Conservation (phyloP, 2,888 invertebrate species). For the Thecocarcelia acutangulata region DNA sequence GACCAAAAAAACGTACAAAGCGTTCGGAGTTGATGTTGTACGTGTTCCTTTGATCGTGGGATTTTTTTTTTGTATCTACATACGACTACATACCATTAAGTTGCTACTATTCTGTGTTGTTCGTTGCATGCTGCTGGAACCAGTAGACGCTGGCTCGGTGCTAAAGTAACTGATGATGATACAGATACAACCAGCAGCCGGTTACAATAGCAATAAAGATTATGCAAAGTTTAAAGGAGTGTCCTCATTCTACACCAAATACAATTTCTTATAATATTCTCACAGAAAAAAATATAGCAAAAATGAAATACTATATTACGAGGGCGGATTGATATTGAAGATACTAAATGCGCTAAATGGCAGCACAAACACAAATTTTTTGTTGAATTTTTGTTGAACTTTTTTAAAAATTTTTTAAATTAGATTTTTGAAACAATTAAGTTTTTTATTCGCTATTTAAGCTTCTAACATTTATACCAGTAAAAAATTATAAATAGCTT, state of each 20-base stretch:
- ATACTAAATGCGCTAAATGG: too few relatives aligned
- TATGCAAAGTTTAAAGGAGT: constrained; percentile 27
- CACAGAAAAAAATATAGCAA: too few relatives aligned
- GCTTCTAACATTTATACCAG: too few relatives aligned
- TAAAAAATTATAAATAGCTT: too few relatives aligned
- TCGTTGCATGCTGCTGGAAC: constrained; percentile 1
- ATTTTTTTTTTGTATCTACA: constrained; percentile 70
- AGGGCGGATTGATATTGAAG: too few relatives aligned
- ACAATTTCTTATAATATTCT: too few relatives aligned
- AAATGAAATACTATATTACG: too few relatives aligned
- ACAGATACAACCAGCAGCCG: constrained; percentile 29
- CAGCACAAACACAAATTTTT: too few relatives aligned
- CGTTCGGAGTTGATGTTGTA: constrained; percentile 67
- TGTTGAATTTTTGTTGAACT: too few relatives aligned
- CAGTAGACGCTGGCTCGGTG: constrained; percentile 3
- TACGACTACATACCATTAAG: constrained; percentile 31
- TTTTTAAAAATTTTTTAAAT: too few relatives aligned
- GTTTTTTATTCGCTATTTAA: too few relatives aligned
- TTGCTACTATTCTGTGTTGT: constrained; percentile 51
- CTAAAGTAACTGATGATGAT: not conserved
- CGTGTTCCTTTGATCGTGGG: constrained; percentile 71
- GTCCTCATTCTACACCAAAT: not conserved
- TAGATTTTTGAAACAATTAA: too few relatives aligned
- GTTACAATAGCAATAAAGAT: constrained; percentile 1
- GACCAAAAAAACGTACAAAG: constrained; percentile 59